Evolutionary conservation across 2,888 invertebrate genomes (phyloP), one percentile per base, ranked within the genome.

Genomic region (Leptinotarsa juncta): DNA sequence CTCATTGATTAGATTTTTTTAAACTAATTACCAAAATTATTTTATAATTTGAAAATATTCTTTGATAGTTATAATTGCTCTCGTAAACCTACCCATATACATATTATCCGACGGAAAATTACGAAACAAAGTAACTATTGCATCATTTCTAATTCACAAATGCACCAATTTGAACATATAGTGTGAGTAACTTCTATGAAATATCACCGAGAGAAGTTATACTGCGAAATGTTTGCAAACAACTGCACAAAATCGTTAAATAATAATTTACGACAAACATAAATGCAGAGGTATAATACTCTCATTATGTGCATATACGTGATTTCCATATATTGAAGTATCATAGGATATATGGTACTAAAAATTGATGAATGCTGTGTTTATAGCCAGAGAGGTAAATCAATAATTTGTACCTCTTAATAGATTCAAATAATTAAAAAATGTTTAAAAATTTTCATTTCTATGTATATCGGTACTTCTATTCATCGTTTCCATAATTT

Each of bases 241-340:
- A 87, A 87, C 87, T 87, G 87, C 87, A 87, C 83, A 85, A 83
- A 86, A 87, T 87, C 87, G 87, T 88, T 88, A 88, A 88, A 87
- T 82, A 84, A 84, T 87, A 87, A 88, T 88, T 88, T 88, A 88
- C 83, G 85, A 81, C 84, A 72, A 82, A 82, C 86, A 84, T 88
- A 87, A 88, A 88, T 86, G 87, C 86, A 86, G 83, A 86, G 86
- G 87, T 86, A 85, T 88, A 87, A 88, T 87, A 88, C 86, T 88
- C 88, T 88, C 87, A 85, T 84, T 85, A 83, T 83, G 84, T 84
- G 83, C 84, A 84, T 84, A 85, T 85, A 84, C 84, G 81, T 84
- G 83, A 83, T 82, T 82, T 83, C 42, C 18, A 69, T 80, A 80
- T 83, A 83, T 82, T 82, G 83, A 82, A 79, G 81, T 79, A 82